Percentiles rank a stretch among this genome's conserved stretches.
Evolutionary conservation across 2,797 vertebrate genomes (phyloP).

Genomic region (Eulemur albifrons): DNA sequence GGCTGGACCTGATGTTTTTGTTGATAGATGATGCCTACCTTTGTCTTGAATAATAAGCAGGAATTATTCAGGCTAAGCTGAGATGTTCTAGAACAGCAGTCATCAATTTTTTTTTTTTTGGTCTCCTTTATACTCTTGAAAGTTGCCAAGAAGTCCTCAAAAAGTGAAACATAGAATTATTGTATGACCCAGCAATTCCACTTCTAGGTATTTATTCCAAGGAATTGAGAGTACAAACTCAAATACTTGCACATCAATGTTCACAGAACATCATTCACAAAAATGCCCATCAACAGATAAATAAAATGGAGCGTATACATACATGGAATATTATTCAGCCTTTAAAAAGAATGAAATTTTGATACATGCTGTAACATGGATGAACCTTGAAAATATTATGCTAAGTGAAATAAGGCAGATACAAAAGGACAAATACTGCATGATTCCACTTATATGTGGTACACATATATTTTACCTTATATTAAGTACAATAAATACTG

Average conservation of each 20-base stretch:
- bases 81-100: background rate
- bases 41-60: background rate
- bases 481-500: background rate
- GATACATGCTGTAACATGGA: background rate
- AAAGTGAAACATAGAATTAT: background rate
- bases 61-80: background rate
- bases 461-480: background rate
- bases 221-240: background rate
- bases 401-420: background rate
- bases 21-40: background rate
- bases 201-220: background rate
- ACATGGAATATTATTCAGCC: background rate
- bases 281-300: background rate
- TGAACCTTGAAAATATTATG: background rate
- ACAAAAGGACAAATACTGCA: background rate
- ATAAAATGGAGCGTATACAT: background rate
- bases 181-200: background rate
- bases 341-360: background rate
- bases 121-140: background rate
- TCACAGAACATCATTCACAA: background rate
- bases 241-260: background rate
- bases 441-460: background rate
- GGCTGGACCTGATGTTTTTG: background rate
- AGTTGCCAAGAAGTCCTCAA: background rate
- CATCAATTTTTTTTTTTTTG: background rate